Percentiles rank a stretch among this genome's conserved stretches.
Evolutionary conservation across 2,797 vertebrate species (phyloP).

Genomic region (Amniataba percoides): DNA sequence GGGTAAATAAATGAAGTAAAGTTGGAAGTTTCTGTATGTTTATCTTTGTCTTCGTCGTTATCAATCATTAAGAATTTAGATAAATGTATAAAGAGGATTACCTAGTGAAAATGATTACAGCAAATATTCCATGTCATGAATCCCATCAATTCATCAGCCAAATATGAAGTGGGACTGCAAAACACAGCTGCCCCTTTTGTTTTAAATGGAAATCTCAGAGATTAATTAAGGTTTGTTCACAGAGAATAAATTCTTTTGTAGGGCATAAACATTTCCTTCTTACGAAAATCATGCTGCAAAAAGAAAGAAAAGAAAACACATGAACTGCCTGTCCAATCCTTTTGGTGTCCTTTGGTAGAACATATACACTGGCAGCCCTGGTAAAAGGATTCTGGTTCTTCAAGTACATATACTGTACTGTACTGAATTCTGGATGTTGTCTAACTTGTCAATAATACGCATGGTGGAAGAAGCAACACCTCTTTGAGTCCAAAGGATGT

Average conservation of each 20-base stretch:
- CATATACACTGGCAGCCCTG: not conserved
- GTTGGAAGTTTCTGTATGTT: not conserved
- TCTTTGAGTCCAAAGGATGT: constrained; percentile 52
- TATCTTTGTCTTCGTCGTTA: not conserved
- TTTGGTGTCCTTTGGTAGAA: constrained; percentile 2
- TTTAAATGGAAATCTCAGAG: not conserved
- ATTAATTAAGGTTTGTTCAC: not conserved
- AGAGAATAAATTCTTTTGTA: not conserved
- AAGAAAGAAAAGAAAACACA: not conserved
- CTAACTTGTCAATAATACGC: constrained; percentile 35
- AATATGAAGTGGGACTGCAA: not conserved
- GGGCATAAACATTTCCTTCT: not conserved
- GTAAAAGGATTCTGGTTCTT: not conserved
- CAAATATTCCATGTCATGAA: not conserved
- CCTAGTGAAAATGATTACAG: not conserved
- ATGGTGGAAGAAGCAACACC: constrained; percentile 43
- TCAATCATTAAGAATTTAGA: not conserved
- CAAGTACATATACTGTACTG: not conserved
- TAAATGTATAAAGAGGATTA: not conserved
- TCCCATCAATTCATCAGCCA: not conserved
- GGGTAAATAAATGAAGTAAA: not conserved
- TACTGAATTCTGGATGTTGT: not conserved
- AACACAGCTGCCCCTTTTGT: no score
- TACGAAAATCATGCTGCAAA: not conserved
- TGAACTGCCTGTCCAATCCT: not conserved